Base-by-base conservation (phyloP, 2,888 invertebrate genomes). In the Cabera pusaria region DNA sequence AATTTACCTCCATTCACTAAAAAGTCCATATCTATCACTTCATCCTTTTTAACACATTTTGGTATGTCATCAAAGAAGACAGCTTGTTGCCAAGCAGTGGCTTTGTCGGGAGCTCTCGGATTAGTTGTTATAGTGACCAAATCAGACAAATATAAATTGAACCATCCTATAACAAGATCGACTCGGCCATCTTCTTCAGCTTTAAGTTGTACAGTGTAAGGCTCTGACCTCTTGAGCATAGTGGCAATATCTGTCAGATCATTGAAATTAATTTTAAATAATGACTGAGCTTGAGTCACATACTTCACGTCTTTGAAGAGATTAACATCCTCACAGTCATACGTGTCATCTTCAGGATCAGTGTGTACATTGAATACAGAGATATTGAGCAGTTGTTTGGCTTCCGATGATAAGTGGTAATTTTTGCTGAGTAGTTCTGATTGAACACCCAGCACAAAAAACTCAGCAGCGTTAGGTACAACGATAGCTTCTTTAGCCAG, bases 61-160 rank as follows among this genome's bases (percentile, higher is more conserved):
- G 91, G 87, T 49, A 86, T 60, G 28, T 82, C 74, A 41, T 91
- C 76, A 72, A 91, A 92, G 66, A 93, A 94, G 19, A 96, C 83
- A 3, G 94, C 94, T 65, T 95, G 94, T 64, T 96, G 95, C 96
- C 96, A 96, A 56, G 95, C 95, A 44, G 90, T 83, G 2, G 88
- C 82, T 48, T 81, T 72, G 1, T 72, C 58, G 3, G 73, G 69
- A 12, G 80, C 74, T 36, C 68, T 79, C 1, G 94, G 93, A 46
- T 92, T 88, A 4, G 93, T 93, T 28, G 92, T 91, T 19, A 95
- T 77, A 0, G 74, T 81, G 16, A 91, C 87, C 19, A 90, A 84
- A 4, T 93, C 91, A 55, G 93, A 91, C 26, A 96, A 79, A 63
- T 93, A 79, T 39, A 96, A 80, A 61, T 93, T 92, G 64, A 96